phyloP scores from a whole-genome alignment of 2,888 invertebrate genomes.

The Rhopalosiphum nymphaeae region DNA sequence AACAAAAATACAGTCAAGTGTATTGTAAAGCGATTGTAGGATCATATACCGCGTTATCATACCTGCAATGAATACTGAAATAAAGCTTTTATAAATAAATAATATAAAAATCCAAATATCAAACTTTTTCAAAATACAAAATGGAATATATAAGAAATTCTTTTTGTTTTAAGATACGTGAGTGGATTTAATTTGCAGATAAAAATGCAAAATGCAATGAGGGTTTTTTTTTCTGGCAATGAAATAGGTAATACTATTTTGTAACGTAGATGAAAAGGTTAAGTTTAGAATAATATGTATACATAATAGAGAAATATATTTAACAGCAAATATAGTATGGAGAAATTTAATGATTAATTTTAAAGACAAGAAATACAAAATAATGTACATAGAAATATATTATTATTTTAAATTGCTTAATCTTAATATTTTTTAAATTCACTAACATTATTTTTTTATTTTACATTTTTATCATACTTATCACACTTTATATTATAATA shows the following conservation, averaged over 20 bases:
- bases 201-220: too few species aligned
- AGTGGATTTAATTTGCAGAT: neutral
- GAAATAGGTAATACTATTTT: too few species aligned
- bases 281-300: too few species aligned
- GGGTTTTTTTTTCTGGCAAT: neutral
- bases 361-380: neutral
- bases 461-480: neutral
- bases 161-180: neutral
- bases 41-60: neutral
- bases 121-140: neutral
- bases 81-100: neutral
- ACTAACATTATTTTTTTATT: neutral
- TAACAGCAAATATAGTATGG: neutral
- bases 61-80: neutral
- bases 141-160: neutral
- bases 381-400: neutral
- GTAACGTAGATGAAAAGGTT: too few species aligned
- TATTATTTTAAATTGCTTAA: neutral
- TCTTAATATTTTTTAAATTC: neutral
- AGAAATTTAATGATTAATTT: neutral
- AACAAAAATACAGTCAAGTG: neutral
- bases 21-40: neutral
- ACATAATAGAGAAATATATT: neutral
- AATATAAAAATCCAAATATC: neutral
- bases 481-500: neutral